phyloP scores from a whole-genome alignment of 1,140 invertebrate genomes.

The Bombus haemorrhoidalis region DNA sequence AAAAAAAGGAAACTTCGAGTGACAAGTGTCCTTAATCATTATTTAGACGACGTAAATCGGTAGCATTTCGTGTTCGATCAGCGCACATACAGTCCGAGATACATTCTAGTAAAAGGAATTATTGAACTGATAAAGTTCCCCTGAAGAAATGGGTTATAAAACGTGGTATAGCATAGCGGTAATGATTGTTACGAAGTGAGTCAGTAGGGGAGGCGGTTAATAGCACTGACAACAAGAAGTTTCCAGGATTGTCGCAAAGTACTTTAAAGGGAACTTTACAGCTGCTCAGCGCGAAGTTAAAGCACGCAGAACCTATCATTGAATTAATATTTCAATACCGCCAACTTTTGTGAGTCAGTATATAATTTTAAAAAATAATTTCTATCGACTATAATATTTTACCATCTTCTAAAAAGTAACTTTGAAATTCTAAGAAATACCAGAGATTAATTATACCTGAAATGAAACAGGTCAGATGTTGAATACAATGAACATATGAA shows the following conservation, averaged over 20 bases:
- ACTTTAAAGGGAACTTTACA: constrained; percentile 11
- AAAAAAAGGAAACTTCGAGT: background rate
- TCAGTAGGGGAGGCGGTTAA: constrained; percentile 21
- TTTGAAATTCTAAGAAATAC: background rate
- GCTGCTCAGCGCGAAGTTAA: background rate
- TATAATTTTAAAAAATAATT: background rate
- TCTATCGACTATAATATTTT: too few species aligned
- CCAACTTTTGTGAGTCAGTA: too few species aligned
- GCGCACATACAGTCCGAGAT: background rate
- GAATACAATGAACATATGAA: background rate
- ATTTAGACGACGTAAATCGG: background rate
- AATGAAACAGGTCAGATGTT: background rate
- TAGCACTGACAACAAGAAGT: constrained; percentile 18
- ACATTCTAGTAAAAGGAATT: constrained; percentile 10
- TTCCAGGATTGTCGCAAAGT: constrained; percentile 4
- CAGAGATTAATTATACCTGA: background rate
- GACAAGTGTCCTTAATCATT: background rate
- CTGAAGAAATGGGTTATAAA: constrained; percentile 5
- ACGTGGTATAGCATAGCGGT: constrained; percentile 4
- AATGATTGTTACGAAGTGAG: constrained; percentile 8
- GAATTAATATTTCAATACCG: background rate
- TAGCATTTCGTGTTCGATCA: background rate
- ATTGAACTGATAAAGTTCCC: constrained; percentile 28
- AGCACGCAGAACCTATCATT: background rate
- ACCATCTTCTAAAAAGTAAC: too few species aligned